Conservation (phyloP, 2,888 invertebrate genomes). For the Argyra leucocephala region DNA sequence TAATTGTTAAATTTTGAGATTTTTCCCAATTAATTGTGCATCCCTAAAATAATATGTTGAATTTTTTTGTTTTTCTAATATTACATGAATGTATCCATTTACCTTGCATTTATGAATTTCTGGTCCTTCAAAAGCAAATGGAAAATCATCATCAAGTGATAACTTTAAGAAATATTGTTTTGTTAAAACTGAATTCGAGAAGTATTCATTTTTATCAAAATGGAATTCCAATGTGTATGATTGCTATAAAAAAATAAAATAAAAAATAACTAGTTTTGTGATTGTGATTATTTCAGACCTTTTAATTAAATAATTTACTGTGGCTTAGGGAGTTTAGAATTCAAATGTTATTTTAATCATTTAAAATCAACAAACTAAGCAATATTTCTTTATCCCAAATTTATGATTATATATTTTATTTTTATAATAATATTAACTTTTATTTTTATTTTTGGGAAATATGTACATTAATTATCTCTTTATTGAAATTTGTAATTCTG, state of each 20-base stretch:
- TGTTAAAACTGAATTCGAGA: constrained; percentile 70
- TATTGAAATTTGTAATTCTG: constrained; percentile 4
- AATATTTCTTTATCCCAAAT: neutral
- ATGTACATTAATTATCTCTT: neutral
- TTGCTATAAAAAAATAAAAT: constrained; percentile 38
- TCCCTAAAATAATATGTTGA: constrained; percentile 45
- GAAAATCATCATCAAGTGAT: constrained; percentile 77
- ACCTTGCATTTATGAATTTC: constrained; percentile 47
- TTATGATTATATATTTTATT: too few species aligned
- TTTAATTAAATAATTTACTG: neutral
- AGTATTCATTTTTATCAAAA: constrained; percentile 89
- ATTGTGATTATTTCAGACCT: neutral
- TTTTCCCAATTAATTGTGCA: constrained; percentile 96
- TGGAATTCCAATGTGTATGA: constrained; percentile 70
- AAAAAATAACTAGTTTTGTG: neutral
- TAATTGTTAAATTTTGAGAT: constrained; percentile 93
- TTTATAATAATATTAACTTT: neutral
- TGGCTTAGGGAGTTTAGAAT: neutral
- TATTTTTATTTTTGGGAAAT: neutral
- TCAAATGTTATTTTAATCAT: neutral
- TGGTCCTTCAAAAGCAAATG: constrained; percentile 90
- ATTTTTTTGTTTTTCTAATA: neutral
- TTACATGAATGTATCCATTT: constrained; percentile 8
- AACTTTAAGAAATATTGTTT: constrained; percentile 93
- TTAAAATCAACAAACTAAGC: constrained; percentile 5